These are phyloP conservation scores for Phocides pigmalion DNA, from an alignment of 1,140 invertebrate genomes.

Conservation along the genomic window DNA sequence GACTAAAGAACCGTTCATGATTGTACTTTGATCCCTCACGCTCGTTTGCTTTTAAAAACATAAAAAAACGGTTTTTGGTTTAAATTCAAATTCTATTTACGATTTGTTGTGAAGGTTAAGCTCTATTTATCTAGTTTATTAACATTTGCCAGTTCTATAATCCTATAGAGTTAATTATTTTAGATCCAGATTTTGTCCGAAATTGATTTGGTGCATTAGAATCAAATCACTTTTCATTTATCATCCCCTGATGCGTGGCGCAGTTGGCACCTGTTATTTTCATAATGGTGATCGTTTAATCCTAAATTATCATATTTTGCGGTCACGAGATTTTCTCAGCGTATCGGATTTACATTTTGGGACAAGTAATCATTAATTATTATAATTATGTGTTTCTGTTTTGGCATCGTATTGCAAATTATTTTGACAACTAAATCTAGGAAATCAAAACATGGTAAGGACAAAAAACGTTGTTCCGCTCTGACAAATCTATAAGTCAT, in stretches of 20 bases:
- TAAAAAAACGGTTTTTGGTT: no score
- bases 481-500: no score
- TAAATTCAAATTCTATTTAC: not conserved
- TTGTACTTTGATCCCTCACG: no score
- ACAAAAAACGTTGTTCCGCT: no score
- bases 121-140: constrained; percentile 2
- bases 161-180: constrained; percentile 9
- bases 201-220: constrained; percentile 24
- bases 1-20: no score
- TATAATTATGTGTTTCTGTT: not conserved
- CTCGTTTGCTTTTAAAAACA: no score
- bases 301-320: constrained; percentile 17
- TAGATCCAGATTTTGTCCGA: constrained; percentile 8
- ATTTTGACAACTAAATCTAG: not conserved
- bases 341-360: constrained; percentile 14
- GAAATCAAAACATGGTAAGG: no score
- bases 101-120: not conserved
- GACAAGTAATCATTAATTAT: constrained; percentile 5
- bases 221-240: constrained; percentile 24
- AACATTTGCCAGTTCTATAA: constrained; percentile 22
- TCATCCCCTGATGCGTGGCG: not conserved
- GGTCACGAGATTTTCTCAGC: not conserved
- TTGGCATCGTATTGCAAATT: not conserved
- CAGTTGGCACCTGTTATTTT: constrained; percentile 6
- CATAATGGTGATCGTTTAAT: not conserved